Percentiles rank a stretch among this genome's conserved stretches.
phyloP scores from a whole-genome alignment of 2,888 invertebrate genomes.

The Agonopterix subpropinquella region DNA sequence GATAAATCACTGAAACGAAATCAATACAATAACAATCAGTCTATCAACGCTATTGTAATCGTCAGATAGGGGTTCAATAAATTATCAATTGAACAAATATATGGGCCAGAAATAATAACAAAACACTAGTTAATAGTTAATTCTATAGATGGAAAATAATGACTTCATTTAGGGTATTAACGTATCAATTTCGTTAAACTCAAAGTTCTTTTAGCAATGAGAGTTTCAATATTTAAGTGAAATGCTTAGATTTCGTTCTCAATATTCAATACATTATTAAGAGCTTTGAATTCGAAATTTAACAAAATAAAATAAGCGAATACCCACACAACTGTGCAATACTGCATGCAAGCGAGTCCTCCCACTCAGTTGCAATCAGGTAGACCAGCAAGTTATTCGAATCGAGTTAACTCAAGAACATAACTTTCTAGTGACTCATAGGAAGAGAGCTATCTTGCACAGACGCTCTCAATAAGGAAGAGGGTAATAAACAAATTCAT shows the following conservation, averaged over 20 bases:
- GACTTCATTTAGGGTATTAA: no score
- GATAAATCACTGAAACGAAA: conserved; percentile 4
- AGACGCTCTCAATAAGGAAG: conserved; percentile 76
- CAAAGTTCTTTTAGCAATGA: no score
- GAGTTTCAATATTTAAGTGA: no score
- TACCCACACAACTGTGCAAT: conserved; percentile 9
- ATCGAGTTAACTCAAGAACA: conserved; percentile 65
- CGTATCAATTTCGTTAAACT: no score
- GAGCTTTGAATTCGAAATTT: neutral
- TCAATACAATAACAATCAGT: conserved; percentile 1
- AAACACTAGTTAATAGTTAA: neutral
- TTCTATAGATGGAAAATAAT: no score
- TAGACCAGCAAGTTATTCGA: conserved; percentile 49
- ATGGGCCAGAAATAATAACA: conserved; percentile 4
- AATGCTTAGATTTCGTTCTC: no score
- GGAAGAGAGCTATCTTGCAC: conserved; percentile 72
- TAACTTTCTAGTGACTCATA: conserved; percentile 75
- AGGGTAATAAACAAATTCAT: conserved; percentile 75
- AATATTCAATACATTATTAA: no score
- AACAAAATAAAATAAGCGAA: neutral
- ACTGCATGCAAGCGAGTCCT: conserved; percentile 30
- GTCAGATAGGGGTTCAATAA: conserved; percentile 21
- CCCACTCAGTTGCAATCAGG: conserved; percentile 42
- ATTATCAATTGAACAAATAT: conserved; percentile 13
- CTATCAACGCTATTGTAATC: conserved; percentile 10